Percentiles rank a stretch among this genome's conserved stretches.
Evolutionary conservation across 1,140 invertebrate genomes (phyloP).

Genomic region (Drosophila aff.): DNA sequence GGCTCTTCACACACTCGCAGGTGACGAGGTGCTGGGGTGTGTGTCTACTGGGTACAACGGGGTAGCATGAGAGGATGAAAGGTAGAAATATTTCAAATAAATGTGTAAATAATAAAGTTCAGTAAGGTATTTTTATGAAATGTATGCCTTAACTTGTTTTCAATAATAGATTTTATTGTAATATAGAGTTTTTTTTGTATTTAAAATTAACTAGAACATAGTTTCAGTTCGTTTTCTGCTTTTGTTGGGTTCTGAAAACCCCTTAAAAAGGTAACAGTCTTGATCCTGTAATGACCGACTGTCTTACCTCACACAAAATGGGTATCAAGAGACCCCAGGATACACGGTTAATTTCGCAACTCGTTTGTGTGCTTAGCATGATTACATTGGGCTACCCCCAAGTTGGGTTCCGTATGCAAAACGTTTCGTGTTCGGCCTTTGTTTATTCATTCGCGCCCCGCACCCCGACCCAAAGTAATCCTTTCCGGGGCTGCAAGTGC

Average conservation of each 20-base stretch:
- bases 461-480: slow-evolving; percentile 61
- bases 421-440: slow-evolving; percentile 50
- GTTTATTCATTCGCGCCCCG: slow-evolving; percentile 55
- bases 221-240: not conserved
- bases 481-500: slow-evolving; percentile 70
- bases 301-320: not conserved
- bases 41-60: not conserved
- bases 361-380: slow-evolving; percentile 57
- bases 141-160: not conserved
- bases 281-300: not conserved
- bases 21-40: not conserved
- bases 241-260: no score
- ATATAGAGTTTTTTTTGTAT: not conserved
- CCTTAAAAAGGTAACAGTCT: not conserved
- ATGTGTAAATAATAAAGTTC: not conserved
- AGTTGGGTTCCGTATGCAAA: slow-evolving; percentile 47
- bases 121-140: not conserved
- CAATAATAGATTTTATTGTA: not conserved
- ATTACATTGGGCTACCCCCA: slow-evolving; percentile 43
- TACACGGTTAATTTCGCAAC: not conserved
- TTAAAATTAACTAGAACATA: not conserved
- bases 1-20: slow-evolving; percentile 40
- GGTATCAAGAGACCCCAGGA: not conserved
- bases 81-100: not conserved
- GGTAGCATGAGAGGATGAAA: not conserved